Conservation (phyloP, 37 sponge, comb jelly and placozoan species). For the Chondrosia reniformis region DNA sequence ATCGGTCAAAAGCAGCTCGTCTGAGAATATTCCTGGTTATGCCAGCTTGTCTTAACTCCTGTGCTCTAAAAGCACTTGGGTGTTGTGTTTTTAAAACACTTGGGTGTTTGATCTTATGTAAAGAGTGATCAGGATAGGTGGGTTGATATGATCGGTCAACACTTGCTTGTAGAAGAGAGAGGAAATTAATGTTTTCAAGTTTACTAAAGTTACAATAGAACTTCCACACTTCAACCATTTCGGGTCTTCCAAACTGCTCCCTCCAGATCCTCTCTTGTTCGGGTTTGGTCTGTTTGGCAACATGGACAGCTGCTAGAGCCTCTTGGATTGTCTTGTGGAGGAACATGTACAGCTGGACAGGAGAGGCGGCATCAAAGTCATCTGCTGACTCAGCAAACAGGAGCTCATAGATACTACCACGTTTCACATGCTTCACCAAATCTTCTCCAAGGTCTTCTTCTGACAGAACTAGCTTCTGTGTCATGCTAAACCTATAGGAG, state of each 20-base stretch:
- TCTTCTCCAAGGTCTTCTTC: neutral
- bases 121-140: too few species aligned
- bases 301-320: conserved; percentile 1
- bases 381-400: neutral
- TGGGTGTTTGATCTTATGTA: too few species aligned
- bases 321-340: conserved; percentile 14
- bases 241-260: neutral
- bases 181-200: neutral
- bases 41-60: too few species aligned
- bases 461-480: neutral
- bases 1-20: too few species aligned
- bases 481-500: neutral
- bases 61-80: too few species aligned
- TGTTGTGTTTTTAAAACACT: too few species aligned
- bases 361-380: neutral
- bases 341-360: neutral
- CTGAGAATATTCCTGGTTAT: too few species aligned
- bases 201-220: neutral
- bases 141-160: too few species aligned
- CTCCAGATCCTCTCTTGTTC: neutral
- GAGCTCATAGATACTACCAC: conserved; percentile 3
- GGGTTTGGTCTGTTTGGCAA: neutral
- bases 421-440: neutral
- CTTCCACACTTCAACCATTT: conserved; percentile 21
- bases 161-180: too few species aligned